A percentile compares a stretch with the other conserved stretches of the same genome.
These are phyloP conservation scores for Trematomus loennbergii DNA, from an alignment of 2,113 vertebrate genomes.

Conservation along the genomic window DNA sequence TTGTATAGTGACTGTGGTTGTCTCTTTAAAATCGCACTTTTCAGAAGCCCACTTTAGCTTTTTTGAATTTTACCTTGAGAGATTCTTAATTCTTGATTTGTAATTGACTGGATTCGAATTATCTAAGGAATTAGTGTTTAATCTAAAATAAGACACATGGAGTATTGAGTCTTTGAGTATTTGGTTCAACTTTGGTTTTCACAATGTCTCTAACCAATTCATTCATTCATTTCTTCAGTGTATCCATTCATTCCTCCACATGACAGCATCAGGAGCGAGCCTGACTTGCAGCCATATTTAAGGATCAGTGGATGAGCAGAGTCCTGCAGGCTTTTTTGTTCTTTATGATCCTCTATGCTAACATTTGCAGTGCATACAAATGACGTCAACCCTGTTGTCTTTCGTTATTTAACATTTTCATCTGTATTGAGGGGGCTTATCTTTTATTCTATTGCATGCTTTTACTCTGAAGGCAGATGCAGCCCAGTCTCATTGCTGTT, in stretches of 20 bases:
- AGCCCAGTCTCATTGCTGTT: background rate
- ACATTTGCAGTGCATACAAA: background rate
- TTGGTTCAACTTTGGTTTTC: background rate
- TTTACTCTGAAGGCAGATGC: conserved; percentile 71
- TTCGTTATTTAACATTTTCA: background rate
- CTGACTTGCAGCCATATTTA: background rate
- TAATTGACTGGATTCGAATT: too few species aligned
- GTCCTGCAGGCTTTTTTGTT: background rate
- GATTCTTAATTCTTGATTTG: too few species aligned
- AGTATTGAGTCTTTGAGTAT: too few species aligned
- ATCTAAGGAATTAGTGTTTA: too few species aligned
- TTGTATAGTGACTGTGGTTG: background rate
- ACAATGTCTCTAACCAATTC: background rate
- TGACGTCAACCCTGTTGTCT: background rate
- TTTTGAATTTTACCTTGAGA: background rate
- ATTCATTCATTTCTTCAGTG: background rate
- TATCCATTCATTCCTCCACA: background rate
- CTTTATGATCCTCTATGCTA: background rate
- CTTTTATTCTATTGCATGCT: conserved; percentile 10
- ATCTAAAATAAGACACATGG: background rate
- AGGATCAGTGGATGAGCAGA: background rate
- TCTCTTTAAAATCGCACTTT: background rate
- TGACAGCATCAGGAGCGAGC: too few species aligned
- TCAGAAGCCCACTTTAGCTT: background rate
- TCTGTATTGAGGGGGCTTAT: background rate